Percentiles rank a stretch among this genome's conserved stretches.
Conservation (phyloP, 2,888 invertebrate genomes). For the Yponomeuta malinellus region DNA sequence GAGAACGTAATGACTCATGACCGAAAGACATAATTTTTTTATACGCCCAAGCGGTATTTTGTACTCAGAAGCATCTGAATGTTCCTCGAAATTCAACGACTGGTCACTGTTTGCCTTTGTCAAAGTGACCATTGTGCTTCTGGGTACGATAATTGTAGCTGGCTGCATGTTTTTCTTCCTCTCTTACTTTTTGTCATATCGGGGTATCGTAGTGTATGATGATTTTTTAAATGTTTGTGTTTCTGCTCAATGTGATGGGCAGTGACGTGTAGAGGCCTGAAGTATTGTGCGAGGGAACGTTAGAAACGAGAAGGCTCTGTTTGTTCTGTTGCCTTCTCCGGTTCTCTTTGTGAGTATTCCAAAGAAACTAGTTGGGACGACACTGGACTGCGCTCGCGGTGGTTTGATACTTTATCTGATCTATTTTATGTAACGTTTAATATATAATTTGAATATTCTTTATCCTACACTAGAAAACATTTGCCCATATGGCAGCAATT, state of each 20-base stretch:
- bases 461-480: too few relatives aligned
- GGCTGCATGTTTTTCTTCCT: slow-evolving; percentile 43
- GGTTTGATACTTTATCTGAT: slow-evolving; percentile 29
- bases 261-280: slow-evolving; percentile 57
- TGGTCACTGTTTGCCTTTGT: slow-evolving; percentile 51
- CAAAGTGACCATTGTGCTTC: slow-evolving; percentile 54
- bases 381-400: slow-evolving; percentile 8
- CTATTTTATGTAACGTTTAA: background rate
- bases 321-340: slow-evolving; percentile 49
- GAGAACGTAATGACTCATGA: slow-evolving; percentile 2
- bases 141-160: slow-evolving; percentile 51
- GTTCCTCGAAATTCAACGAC: slow-evolving; percentile 6
- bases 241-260: slow-evolving; percentile 66
- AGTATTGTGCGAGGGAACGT: slow-evolving; percentile 54
- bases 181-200: slow-evolving; percentile 20
- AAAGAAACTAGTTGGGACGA: slow-evolving; percentile 19
- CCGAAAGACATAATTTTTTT: slow-evolving; percentile 7
- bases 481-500: too few relatives aligned
- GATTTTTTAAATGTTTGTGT: slow-evolving; percentile 71
- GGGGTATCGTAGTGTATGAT: slow-evolving; percentile 42
- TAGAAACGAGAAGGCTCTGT: slow-evolving; percentile 43
- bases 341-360: slow-evolving; percentile 39
- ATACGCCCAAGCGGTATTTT: background rate
- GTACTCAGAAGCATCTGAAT: slow-evolving; percentile 3
- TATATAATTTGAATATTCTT: too few relatives aligned